A percentile compares a stretch with the other conserved stretches of the same genome.
Evolutionary conservation across 2,888 invertebrate genomes (phyloP).

Genomic region (Himalopsyche kuldschensis): DNA sequence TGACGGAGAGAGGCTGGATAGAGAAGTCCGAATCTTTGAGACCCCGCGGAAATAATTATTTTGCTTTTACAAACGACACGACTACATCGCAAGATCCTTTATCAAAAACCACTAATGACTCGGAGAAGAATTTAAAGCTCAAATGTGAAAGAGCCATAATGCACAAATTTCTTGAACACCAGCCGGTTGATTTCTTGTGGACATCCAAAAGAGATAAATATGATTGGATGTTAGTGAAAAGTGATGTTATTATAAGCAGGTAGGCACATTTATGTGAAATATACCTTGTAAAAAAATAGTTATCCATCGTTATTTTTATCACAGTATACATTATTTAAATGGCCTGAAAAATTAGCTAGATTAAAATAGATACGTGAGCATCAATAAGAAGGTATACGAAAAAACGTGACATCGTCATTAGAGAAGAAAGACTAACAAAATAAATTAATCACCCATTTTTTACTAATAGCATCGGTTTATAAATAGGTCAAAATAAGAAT

Average conservation of each 20-base stretch:
- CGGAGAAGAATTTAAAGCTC: constrained; percentile 47
- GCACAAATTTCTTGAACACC: constrained; percentile 76
- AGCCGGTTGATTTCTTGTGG: constrained; percentile 87
- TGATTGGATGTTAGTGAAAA: constrained; percentile 67
- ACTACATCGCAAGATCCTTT: neutral
- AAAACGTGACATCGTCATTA: neutral
- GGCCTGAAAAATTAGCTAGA: too few species aligned
- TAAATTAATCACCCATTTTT: too few species aligned
- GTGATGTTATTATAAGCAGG: constrained; percentile 59
- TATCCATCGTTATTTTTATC: too few species aligned
- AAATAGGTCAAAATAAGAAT: too few species aligned
- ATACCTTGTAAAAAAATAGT: too few species aligned
- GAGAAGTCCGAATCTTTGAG: constrained; percentile 62
- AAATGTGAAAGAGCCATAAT: constrained; percentile 65
- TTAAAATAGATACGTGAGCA: too few species aligned
- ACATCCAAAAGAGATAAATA: constrained; percentile 82
- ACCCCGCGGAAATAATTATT: constrained; percentile 14
- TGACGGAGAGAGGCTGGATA: constrained; percentile 73
- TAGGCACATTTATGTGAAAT: constrained; percentile 40
- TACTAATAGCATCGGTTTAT: too few species aligned
- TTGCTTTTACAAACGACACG: constrained; percentile 3
- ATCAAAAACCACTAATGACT: constrained; percentile 42
- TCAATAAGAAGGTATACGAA: neutral
- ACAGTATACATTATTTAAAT: too few species aligned
- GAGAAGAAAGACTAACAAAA: neutral